These are phyloP conservation scores for Drosophila ochracea DNA, from an alignment of 2,888 invertebrate genomes.

Conservation along the genomic window DNA sequence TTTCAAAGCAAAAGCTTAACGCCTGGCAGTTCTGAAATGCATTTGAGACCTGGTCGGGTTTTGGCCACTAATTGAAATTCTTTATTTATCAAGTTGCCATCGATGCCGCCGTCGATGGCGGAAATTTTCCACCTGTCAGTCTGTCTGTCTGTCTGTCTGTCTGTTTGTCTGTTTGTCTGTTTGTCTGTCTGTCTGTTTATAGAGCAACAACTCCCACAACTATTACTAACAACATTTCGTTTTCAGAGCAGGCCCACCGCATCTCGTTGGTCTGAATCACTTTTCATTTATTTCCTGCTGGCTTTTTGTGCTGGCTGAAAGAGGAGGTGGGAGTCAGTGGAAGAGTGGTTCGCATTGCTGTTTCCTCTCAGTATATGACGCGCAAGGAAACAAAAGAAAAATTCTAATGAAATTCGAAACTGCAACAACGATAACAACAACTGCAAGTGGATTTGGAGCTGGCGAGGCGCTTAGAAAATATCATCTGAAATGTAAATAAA, in stretches of 20 bases:
- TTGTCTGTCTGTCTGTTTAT: conserved; percentile 31
- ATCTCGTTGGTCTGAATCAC: conserved; percentile 11
- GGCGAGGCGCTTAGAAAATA: conserved; percentile 50
- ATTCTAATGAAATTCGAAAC: conserved; percentile 73
- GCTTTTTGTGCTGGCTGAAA: neutral
- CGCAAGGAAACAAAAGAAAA: conserved; percentile 63
- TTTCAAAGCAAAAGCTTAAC: neutral
- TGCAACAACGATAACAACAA: conserved; percentile 43
- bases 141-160: neutral
- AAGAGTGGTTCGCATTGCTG: conserved; percentile 25
- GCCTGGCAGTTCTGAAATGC: neutral
- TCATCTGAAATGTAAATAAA: conserved; percentile 60
- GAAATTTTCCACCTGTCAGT: neutral
- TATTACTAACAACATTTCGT: conserved; percentile 1
- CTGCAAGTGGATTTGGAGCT: neutral
- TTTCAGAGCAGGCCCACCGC: conserved; percentile 1
- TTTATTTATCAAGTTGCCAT: conserved; percentile 67
- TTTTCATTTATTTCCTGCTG: conserved; percentile 43
- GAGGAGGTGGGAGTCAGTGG: neutral
- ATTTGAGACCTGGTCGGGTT: conserved; percentile 23
- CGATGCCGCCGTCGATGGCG: conserved; percentile 28
- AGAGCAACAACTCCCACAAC: conserved; percentile 20
- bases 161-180: conserved; percentile 17
- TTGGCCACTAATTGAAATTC: conserved; percentile 70
- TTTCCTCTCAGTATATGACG: conserved; percentile 56